Evolutionary conservation across 2,888 invertebrate species (phyloP).

Genomic region (Amphipoea oculea): DNA sequence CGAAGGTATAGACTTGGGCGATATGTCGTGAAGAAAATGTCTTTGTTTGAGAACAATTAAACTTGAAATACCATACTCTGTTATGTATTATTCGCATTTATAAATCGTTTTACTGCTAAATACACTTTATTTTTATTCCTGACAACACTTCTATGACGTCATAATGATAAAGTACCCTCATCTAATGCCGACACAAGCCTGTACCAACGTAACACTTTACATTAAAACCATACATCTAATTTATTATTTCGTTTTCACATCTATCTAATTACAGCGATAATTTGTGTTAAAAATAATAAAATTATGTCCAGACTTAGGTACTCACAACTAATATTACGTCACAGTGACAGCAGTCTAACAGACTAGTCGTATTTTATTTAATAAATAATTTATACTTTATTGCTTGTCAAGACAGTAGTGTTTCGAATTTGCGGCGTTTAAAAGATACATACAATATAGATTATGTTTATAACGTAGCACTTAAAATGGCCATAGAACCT

Average conservation of each 20-base stretch:
- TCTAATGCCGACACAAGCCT: constrained; percentile 12
- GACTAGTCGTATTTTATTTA: constrained; percentile 55
- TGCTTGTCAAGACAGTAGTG: constrained; percentile 26
- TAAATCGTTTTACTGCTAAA: not conserved
- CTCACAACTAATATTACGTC: constrained; percentile 57
- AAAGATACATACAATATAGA: constrained; percentile 10
- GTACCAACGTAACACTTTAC: constrained; percentile 27
- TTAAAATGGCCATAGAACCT: not conserved
- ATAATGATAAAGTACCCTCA: constrained; percentile 4
- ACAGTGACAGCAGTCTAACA: constrained; percentile 55
- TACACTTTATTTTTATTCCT: constrained; percentile 2
- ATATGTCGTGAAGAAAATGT: not conserved
- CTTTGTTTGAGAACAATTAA: not conserved
- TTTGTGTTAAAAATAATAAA: constrained; percentile 46
- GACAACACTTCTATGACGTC: constrained; percentile 15
- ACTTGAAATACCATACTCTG: not conserved
- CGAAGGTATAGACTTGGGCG: constrained; percentile 26
- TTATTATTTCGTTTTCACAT: constrained; percentile 39
- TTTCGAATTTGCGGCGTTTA: not conserved
- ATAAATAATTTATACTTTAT: constrained; percentile 50
- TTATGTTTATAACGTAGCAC: not conserved
- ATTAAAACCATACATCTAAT: constrained; percentile 39
- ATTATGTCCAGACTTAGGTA: constrained; percentile 60
- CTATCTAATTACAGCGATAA: constrained; percentile 40
- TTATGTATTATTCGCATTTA: not conserved